Conservation (phyloP, 2,888 invertebrate species). For the Tetramorium bicarinatum region DNA sequence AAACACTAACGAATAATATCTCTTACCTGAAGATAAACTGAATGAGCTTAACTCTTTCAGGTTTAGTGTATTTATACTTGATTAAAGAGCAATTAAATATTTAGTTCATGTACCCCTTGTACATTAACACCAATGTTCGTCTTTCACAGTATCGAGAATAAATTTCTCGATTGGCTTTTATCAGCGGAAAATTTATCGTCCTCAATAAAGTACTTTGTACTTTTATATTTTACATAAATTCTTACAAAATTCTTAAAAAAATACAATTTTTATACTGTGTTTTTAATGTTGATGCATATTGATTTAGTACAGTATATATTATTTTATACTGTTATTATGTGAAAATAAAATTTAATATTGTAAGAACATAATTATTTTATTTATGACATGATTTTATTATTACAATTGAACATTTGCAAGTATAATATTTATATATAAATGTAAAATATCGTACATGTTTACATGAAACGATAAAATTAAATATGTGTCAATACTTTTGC, state of each 20-base stretch:
- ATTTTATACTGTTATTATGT: neutral
- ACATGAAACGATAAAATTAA: constrained; percentile 9
- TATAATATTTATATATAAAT: constrained; percentile 2
- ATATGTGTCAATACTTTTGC: constrained; percentile 72
- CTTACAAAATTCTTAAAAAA: neutral
- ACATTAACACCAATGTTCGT: constrained; percentile 51
- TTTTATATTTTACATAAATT: constrained; percentile 3
- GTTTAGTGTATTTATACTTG: constrained; percentile 75
- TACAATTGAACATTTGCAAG: neutral
- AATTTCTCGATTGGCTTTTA: constrained; percentile 34
- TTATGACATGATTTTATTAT: neutral
- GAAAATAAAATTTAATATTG: constrained; percentile 11
- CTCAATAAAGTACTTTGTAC: neutral
- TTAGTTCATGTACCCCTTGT: constrained; percentile 73
- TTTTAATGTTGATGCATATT: neutral
- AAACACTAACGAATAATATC: neutral
- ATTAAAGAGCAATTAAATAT: constrained; percentile 76
- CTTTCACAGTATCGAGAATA: constrained; percentile 63
- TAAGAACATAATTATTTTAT: neutral
- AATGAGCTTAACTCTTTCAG: constrained; percentile 47
- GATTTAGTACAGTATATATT: neutral
- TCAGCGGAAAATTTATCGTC: constrained; percentile 65
- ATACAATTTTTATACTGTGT: neutral
- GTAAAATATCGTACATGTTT: neutral
- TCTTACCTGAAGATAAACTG: constrained; percentile 59